Conservation (phyloP, 1,140 invertebrate genomes). For the Protaetia brevitarsis region DNA sequence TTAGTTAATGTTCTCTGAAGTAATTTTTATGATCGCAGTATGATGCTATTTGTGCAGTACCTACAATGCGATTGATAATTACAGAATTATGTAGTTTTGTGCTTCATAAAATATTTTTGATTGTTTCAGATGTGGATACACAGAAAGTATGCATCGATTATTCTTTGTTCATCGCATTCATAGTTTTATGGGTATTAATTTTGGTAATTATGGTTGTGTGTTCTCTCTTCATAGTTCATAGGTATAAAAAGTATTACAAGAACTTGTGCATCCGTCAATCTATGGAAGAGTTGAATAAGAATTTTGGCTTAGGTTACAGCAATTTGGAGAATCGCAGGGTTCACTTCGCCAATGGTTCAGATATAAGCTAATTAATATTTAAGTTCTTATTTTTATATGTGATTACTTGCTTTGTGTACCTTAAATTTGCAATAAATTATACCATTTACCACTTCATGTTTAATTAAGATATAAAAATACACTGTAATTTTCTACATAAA, state of each 20-base stretch:
- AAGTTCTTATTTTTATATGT: no score
- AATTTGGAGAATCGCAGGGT: constrained; percentile 45
- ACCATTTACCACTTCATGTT: no score
- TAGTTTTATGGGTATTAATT: constrained; percentile 43
- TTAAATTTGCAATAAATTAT: no score
- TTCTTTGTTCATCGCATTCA: constrained; percentile 43
- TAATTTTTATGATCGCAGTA: no score
- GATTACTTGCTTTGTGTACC: no score
- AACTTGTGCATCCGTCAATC: constrained; percentile 40
- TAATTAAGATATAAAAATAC: no score
- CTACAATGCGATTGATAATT: not conserved
- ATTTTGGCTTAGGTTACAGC: constrained; percentile 45
- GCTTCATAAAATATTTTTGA: no score
- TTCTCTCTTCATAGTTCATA: constrained; percentile 38
- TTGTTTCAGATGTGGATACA: constrained; percentile 40
- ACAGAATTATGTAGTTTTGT: no score
- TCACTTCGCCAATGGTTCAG: constrained; percentile 32
- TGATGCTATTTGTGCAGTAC: not conserved
- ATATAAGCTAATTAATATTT: no score
- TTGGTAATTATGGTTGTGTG: constrained; percentile 43
- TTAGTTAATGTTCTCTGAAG: no score
- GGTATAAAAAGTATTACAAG: constrained; percentile 45
- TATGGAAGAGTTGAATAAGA: constrained; percentile 45
- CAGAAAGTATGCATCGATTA: constrained; percentile 48
- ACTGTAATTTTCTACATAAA: no score